These are phyloP conservation scores for Polyergus mexicanus DNA, from an alignment of 1,140 invertebrate genomes.

Conservation along the genomic window DNA sequence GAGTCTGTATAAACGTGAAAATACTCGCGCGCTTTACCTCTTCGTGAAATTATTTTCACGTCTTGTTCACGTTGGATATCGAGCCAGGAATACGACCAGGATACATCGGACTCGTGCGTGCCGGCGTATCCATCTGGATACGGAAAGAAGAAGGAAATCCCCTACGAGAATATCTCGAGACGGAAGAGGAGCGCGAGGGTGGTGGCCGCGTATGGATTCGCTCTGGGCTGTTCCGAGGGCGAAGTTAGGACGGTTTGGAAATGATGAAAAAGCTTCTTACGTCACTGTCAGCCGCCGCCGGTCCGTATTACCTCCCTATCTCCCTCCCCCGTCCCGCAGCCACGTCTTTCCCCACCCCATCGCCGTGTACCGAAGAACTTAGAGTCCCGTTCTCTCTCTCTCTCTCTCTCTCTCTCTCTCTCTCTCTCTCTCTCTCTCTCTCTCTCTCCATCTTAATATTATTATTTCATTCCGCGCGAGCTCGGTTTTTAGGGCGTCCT, in stretches of 20 bases:
- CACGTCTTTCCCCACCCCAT: constrained; percentile 25
- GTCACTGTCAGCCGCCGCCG: constrained; percentile 76
- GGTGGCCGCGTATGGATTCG: constrained; percentile 74
- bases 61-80: constrained; percentile 21
- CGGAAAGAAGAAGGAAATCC: constrained; percentile 57
- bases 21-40: background rate
- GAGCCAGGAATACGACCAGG: background rate
- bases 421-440: constrained; percentile 30
- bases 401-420: constrained; percentile 82
- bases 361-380: constrained; percentile 77
- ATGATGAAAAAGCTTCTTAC: constrained; percentile 78
- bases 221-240: constrained; percentile 69
- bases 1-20: background rate
- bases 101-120: background rate
- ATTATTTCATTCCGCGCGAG: constrained; percentile 83
- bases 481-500: constrained; percentile 76
- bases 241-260: constrained; percentile 76
- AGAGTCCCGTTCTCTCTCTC: constrained; percentile 69
- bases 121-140: constrained; percentile 44
- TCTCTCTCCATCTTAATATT: constrained; percentile 83
- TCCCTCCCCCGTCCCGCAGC: constrained; percentile 15
- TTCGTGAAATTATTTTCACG: constrained; percentile 35
- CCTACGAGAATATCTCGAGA: constrained; percentile 19
- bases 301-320: constrained; percentile 58
- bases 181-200: constrained; percentile 33